Base-by-base conservation (phyloP, 2,888 invertebrate species). In the Drosophila phalerata region DNA sequence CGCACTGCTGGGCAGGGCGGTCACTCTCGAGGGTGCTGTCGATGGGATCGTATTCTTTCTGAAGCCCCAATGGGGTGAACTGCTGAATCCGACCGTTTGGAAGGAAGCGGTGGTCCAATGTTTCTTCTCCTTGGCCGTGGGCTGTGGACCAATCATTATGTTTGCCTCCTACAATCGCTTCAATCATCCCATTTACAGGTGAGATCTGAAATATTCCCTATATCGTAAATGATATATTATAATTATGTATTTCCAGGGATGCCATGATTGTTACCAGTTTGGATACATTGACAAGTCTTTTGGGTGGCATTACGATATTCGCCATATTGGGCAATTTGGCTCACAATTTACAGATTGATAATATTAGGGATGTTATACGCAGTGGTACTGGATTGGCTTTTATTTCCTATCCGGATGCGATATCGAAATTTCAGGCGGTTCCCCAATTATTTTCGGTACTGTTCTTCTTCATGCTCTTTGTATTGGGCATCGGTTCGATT, bases 321-420 rank as follows among this genome's bases (percentile, higher is more conserved):
- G 96, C 96, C 10, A 96, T 97, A 72, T 93, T 97, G 32, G 97
- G 97, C 0, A 96, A 96, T 90, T 91, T 97, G 81, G 96, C 97
- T 0, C 93, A 95, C 79, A 95, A 95, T 83, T 92, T 93, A 52
- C 92, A 94, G 0, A 91, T 92, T 13, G 93, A 94, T 6, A 94
- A 95, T 10, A 94, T 96, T 3, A 88, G 93, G 0, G 92, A 94
- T 0, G 95, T 96, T 1, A 94, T 97, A 0, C 95, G 95, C 4
- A 95, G 95, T 30, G 97, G 97, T 9, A 95, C 96, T 0, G 96
- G 96, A 0, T 92, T 97, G 53, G 97, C 97, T 1, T 97, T 97
- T 88, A 94, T 97, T 62, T 97, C 96, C 0, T 97, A 97, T 91
- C 97, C 97, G 1, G 96, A 97, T 88, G 97, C 97, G 1, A 95